Conservation (phyloP, 2,797 vertebrate genomes). For the Gallirallus australis region DNA sequence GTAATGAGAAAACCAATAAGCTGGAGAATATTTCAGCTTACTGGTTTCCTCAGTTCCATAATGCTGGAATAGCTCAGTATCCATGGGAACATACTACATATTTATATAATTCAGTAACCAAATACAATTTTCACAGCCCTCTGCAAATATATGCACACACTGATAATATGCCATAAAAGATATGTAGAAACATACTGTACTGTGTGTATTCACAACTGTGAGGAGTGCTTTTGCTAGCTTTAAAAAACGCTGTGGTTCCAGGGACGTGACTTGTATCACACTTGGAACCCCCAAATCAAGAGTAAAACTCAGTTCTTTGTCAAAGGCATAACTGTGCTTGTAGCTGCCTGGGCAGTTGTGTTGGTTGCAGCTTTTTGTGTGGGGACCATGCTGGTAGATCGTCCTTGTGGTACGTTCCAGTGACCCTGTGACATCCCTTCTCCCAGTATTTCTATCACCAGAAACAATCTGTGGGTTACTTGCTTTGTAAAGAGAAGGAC, state of each 20-base stretch:
- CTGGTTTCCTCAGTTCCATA: background rate
- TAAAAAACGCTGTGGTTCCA: background rate
- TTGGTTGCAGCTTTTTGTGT: background rate
- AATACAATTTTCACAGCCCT: background rate
- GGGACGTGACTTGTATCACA: background rate
- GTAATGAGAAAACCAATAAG: background rate
- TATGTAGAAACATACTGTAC: accelerated
- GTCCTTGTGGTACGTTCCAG: background rate
- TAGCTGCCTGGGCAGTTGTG: background rate
- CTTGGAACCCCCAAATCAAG: background rate
- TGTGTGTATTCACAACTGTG: background rate
- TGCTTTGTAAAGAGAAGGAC: background rate
- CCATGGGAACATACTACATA: background rate
- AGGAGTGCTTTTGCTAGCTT: background rate
- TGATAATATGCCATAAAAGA: accelerated
- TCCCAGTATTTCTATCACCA: background rate
- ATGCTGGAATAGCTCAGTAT: background rate
- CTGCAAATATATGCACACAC: background rate
- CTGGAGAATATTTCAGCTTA: background rate
- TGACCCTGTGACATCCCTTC: background rate
- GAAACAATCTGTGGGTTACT: background rate
- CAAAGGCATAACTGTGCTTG: background rate
- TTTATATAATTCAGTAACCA: background rate
- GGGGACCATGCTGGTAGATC: background rate
- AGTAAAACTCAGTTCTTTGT: accelerated